Evolutionary conservation across 1,140 invertebrate genomes (phyloP).

Genomic region (Drosophila quadrilineata): DNA sequence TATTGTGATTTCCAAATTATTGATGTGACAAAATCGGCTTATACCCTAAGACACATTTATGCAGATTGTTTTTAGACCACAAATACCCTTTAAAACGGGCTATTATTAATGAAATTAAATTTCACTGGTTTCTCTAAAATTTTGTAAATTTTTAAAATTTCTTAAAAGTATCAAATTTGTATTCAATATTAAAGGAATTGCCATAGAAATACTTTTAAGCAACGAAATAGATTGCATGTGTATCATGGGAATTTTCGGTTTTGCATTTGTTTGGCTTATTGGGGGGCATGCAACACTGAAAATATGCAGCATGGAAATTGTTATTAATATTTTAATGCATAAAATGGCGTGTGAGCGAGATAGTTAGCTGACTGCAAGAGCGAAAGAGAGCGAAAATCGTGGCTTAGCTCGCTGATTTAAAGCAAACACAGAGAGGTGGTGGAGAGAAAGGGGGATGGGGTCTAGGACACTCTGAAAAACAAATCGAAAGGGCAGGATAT

Average conservation of each 20-base stretch:
- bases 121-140: neutral
- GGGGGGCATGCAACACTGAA: slow-evolving; percentile 47
- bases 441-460: neutral
- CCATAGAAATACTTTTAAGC: no score
- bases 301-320: slow-evolving; percentile 69
- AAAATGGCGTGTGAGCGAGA: slow-evolving; percentile 34
- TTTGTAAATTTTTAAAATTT: neutral
- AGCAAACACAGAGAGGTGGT: slow-evolving; percentile 24
- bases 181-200: slow-evolving; percentile 3
- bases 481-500: no score
- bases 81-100: no score
- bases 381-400: neutral
- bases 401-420: slow-evolving; percentile 49
- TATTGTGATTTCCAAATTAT: no score
- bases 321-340: slow-evolving; percentile 72
- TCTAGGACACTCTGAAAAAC: no score
- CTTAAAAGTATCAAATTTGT: slow-evolving; percentile 14
- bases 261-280: slow-evolving; percentile 24
- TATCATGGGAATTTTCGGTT: no score
- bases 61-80: no score
- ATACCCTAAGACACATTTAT: no score
- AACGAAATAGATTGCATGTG: no score
- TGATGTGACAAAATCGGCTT: no score
- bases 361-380: neutral
- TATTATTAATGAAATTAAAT: neutral